Percentiles rank a stretch among this genome's conserved stretches.
These are phyloP conservation scores for Oriolus oriolus DNA, from an alignment of 2,113 vertebrate genomes.

Conservation along the genomic window DNA sequence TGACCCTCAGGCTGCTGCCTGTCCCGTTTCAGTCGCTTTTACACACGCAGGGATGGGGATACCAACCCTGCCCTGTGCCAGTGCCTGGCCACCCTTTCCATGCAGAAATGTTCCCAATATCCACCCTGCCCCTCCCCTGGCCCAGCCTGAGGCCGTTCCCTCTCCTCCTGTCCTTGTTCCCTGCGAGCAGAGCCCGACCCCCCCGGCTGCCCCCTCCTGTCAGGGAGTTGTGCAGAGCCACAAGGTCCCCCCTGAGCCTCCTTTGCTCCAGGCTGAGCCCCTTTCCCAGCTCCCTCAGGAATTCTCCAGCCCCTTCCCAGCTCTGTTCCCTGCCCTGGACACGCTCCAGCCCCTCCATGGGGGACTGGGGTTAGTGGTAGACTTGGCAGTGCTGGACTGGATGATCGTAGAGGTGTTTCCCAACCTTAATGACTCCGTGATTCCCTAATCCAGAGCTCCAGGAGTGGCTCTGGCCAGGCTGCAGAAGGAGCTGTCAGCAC, in stretches of 20 bases:
- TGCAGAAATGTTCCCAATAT: accelerated
- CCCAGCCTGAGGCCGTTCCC: background rate
- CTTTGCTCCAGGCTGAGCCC: background rate
- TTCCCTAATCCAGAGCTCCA: background rate
- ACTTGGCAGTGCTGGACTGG: background rate
- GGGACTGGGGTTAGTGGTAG: background rate
- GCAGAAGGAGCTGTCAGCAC: background rate
- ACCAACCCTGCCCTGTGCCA: background rate
- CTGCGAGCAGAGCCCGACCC: background rate
- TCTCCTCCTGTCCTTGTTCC: background rate
- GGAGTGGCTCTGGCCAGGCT: background rate
- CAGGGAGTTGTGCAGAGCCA: background rate
- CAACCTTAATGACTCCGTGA: background rate
- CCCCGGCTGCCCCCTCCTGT: background rate
- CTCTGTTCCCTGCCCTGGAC: background rate
- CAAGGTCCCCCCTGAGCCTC: background rate
- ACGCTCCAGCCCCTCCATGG: background rate
- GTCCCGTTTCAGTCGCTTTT: background rate
- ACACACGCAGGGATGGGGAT: background rate
- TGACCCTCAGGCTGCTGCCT: background rate
- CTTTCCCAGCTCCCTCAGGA: background rate
- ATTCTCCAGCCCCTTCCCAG: background rate
- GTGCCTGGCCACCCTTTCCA: accelerated
- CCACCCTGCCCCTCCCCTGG: accelerated
- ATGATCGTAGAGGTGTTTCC: background rate